Conservation (phyloP, 2,888 invertebrate genomes). For the Cinara cedri region DNA sequence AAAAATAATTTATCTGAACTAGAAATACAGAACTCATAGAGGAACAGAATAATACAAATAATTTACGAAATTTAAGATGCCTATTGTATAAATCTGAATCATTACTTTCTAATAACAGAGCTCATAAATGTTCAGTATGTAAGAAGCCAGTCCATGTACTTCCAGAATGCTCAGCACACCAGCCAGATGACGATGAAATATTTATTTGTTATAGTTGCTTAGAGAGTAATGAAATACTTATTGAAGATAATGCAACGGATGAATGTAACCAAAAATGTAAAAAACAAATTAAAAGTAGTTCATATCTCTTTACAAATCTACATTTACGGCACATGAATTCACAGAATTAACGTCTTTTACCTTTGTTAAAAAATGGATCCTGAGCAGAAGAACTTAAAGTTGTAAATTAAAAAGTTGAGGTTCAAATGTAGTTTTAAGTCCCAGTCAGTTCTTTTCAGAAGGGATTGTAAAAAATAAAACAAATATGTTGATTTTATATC, state of each 20-base stretch:
- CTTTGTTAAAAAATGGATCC: slow-evolving; percentile 10
- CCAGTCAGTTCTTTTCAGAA: neutral
- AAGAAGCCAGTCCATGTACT: no score
- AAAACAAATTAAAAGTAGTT: neutral
- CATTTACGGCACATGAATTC: neutral
- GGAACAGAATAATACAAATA: neutral
- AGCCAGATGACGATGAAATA: slow-evolving; percentile 14
- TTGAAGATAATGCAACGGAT: slow-evolving; percentile 17
- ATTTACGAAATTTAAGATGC: neutral
- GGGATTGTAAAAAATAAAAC: neutral
- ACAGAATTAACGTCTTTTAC: neutral
- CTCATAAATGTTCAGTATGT: no score
- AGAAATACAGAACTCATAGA: neutral
- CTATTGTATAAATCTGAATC: slow-evolving; percentile 10
- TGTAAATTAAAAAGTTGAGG: neutral
- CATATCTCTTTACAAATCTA: slow-evolving; percentile 5
- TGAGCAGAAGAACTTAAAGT: neutral
- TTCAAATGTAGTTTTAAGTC: neutral
- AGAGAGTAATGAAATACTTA: neutral
- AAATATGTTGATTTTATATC: neutral
- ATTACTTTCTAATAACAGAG: neutral
- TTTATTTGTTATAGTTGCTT: slow-evolving; percentile 6
- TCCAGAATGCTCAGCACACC: slow-evolving; percentile 1
- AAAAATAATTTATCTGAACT: no score
- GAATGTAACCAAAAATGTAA: neutral